Evolutionary conservation across 2,888 invertebrate genomes (phyloP).

Genomic region (Geophilus truncorum): DNA sequence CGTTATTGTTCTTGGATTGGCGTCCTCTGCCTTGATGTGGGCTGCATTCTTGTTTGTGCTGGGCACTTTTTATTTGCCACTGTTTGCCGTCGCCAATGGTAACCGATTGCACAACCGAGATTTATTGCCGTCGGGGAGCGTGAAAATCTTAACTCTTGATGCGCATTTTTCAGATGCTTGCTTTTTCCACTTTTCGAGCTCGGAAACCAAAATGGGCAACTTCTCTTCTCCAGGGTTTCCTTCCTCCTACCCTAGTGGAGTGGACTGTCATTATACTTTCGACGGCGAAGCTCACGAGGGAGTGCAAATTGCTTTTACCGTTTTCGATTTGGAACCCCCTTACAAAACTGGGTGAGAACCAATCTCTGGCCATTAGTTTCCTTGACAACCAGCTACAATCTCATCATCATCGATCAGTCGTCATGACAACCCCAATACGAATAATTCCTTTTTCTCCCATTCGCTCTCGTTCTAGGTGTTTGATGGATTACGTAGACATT

Average conservation of each 20-base stretch:
- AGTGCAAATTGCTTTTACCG: constrained; percentile 30
- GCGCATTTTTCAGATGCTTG: constrained; percentile 22
- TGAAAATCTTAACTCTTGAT: neutral
- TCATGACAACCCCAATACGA: neutral
- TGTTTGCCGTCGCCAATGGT: neutral
- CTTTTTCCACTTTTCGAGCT: constrained; percentile 27
- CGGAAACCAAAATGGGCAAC: constrained; percentile 19
- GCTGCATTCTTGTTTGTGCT: constrained; percentile 7
- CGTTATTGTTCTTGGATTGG: neutral
- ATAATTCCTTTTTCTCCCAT: neutral
- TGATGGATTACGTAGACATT: constrained; percentile 46
- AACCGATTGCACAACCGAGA: neutral
- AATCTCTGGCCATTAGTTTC: constrained; percentile 17
- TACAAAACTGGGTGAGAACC: constrained; percentile 29
- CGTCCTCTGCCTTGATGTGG: neutral
- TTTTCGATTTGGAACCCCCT: constrained; percentile 32
- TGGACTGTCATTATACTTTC: constrained; percentile 32
- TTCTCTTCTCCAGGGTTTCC: constrained; percentile 31
- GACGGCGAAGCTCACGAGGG: constrained; percentile 32
- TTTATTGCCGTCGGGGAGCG: neutral
- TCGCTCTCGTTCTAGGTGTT: constrained; percentile 42
- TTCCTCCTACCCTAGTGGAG: constrained; percentile 18
- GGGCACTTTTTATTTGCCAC: neutral
- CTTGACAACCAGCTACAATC: neutral
- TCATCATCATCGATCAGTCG: constrained; percentile 25